Evolutionary conservation across 2,888 invertebrate genomes (phyloP), one percentile per base, ranked within the genome.

Genomic region (Ochropleura leucogaster): DNA sequence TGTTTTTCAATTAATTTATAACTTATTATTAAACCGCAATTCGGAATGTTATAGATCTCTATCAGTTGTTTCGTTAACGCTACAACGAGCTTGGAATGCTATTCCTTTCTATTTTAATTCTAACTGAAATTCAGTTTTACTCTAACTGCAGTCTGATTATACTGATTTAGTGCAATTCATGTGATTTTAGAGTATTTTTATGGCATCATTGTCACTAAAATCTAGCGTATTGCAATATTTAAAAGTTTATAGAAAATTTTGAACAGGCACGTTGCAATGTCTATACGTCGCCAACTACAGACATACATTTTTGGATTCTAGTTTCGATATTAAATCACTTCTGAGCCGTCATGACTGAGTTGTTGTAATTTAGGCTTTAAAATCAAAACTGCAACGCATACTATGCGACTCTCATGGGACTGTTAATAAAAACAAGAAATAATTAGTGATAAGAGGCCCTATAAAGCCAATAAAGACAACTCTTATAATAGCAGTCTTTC

Each of bases 51-150:
- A 77, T 46, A 46, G 67, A 68, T 84, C 49, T 53, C 1, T 59
- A 67, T 59, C 70, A 57, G 40, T 66, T 30, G 20, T 16, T 81
- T 74, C 12, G 12, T 64, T 74, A 59, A 73, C 79, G 71, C 65
- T 66, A 62, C 62, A 79, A 68, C 65, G 60, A 75, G 47, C 62
- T 40, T n/a, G 64, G 71, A 75, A 79, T 75, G 71, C 47, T 51
- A 81, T 51, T 74, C 57, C 77, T 82, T 78, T 78, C 77, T 78
- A 82, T 82, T 78, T 66, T 57, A 63, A 51, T 76, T 75, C 49
- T 49, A 8, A 62, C 53, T 75, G 75, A 55, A 77, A 80, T 55
- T 66, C 30, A 49, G 20, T 3, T 40, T 18, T 20, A 49, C 40
- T 44, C 2, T n/a, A 62, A 42, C 20, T 49, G 16, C 16, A 44